Percentiles rank a stretch among this genome's conserved stretches.
These are phyloP conservation scores for Takifugu bimaculatus DNA, from an alignment of 2,113 vertebrate species.

Conservation along the genomic window DNA sequence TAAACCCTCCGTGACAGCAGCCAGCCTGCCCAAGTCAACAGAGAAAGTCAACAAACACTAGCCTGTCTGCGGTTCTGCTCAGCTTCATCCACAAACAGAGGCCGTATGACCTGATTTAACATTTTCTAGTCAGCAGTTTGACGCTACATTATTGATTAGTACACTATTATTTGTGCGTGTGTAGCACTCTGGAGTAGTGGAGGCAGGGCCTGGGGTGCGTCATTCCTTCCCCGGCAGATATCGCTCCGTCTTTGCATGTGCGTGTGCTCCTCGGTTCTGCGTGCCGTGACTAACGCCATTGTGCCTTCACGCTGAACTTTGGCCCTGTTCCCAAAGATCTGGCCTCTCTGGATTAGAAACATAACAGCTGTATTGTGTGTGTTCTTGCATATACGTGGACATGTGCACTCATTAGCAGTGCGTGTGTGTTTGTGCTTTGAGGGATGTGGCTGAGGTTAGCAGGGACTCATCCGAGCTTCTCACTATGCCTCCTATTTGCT, in stretches of 20 bases:
- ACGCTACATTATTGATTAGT: conserved; percentile 15
- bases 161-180: no score
- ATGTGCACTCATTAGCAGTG: conserved; percentile 42
- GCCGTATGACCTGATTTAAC: conserved; percentile 56
- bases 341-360: conserved; percentile 66
- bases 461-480: conserved; percentile 33
- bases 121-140: conserved; percentile 20
- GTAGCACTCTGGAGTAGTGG: background rate
- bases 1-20: conserved; percentile 8
- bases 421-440: conserved; percentile 35
- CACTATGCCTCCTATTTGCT: conserved; percentile 47
- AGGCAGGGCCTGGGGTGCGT: conserved; percentile 23
- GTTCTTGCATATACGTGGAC: conserved; percentile 28
- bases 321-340: conserved; percentile 62
- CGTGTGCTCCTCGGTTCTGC: conserved; percentile 11
- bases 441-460: conserved; percentile 16
- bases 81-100: conserved; percentile 7
- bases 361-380: conserved; percentile 76
- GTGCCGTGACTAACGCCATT: conserved; percentile 72
- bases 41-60: conserved; percentile 33
- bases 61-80: conserved; percentile 18
- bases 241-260: conserved; percentile 16
- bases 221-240: conserved; percentile 26
- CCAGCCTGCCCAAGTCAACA: conserved; percentile 31
- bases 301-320: conserved; percentile 57